Evolutionary conservation across 1,140 invertebrate genomes (phyloP).

Genomic region (Nasonia giraulti): DNA sequence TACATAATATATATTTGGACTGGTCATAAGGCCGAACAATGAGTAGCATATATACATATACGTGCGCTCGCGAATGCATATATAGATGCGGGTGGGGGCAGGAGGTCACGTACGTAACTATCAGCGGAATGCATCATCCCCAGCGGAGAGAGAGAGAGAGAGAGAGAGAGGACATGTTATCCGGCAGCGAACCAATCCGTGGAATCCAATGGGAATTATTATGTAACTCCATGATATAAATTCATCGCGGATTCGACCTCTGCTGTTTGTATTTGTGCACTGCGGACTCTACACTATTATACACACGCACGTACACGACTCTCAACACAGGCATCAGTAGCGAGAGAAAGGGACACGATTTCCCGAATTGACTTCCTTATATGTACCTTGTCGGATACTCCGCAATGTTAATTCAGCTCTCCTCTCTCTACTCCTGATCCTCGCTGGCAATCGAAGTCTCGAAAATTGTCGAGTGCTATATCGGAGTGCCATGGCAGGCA

Average conservation of each 20-base stretch:
- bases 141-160: slow-evolving; percentile 20
- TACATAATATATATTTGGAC: slow-evolving; percentile 28
- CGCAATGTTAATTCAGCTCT: background rate
- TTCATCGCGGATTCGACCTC: slow-evolving; percentile 52
- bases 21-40: slow-evolving; percentile 56
- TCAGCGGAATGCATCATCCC: slow-evolving; percentile 62
- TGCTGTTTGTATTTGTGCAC: background rate
- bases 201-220: slow-evolving; percentile 63
- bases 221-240: slow-evolving; percentile 60
- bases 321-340: background rate
- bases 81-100: background rate
- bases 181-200: slow-evolving; percentile 57
- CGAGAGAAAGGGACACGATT: background rate
- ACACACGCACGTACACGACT: background rate
- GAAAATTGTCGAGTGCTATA: background rate
- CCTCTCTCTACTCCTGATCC: background rate
- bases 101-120: slow-evolving; percentile 54
- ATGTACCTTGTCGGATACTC: background rate
- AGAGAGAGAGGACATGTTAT: slow-evolving; percentile 58
- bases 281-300: background rate
- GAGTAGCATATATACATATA: slow-evolving; percentile 50
- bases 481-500: background rate
- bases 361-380: slow-evolving; percentile 8
- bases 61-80: background rate
- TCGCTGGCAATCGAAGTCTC: background rate